Percentiles rank a stretch among this genome's conserved stretches.
Evolutionary conservation across 2,888 invertebrate species (phyloP).

Genomic region (Linyphia triangularis): DNA sequence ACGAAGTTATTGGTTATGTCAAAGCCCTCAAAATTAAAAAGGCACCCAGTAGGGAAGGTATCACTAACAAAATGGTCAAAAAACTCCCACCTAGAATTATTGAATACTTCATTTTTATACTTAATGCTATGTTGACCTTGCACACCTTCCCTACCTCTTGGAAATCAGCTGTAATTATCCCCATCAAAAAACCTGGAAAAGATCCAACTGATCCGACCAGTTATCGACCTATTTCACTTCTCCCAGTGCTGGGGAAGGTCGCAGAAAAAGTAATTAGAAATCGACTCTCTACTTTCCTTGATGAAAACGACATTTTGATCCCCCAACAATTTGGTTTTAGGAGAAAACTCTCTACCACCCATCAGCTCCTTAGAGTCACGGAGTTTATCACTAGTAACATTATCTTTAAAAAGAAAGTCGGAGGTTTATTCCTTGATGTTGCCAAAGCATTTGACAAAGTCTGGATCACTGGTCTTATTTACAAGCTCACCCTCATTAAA

Average conservation of each 20-base stretch:
- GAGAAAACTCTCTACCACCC: neutral
- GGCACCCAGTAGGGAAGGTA: neutral
- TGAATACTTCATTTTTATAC: neutral
- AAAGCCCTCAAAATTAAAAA: neutral
- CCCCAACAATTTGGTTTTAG: neutral
- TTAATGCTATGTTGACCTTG: neutral
- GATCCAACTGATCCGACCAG: neutral
- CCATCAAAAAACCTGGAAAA: neutral
- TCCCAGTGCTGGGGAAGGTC: neutral
- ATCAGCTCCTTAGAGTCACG: neutral
- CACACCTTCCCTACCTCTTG: neutral
- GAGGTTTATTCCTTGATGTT: neutral
- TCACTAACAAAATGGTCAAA: neutral
- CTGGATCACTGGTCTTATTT: neutral
- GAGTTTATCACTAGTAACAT: neutral
- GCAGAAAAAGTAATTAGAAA: neutral
- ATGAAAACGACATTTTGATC: neutral
- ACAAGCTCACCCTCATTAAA: neutral
- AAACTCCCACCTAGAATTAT: neutral
- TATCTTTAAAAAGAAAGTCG: neutral
- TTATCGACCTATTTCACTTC: neutral
- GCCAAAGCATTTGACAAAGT: neutral
- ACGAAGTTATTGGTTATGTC: neutral
- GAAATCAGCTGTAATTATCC: neutral
- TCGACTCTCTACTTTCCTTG: neutral